Conservation (phyloP, 1,140 invertebrate genomes). For the Diploscapter pachys region DNA sequence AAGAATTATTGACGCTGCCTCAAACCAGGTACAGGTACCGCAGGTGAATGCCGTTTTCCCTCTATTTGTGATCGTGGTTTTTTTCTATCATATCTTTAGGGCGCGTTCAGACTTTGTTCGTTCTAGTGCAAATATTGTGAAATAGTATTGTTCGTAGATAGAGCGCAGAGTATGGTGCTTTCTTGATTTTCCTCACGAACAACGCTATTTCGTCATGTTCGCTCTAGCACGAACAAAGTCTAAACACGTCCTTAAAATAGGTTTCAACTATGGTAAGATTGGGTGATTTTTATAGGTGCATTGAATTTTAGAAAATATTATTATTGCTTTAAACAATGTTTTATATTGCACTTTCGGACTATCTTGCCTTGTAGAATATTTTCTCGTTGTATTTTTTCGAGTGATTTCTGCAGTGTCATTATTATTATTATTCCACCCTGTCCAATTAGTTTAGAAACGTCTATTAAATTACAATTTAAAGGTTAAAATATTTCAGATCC, state of each 20-base stretch:
- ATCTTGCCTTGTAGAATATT: background rate
- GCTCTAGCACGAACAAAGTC: too few relatives aligned
- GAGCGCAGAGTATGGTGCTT: too few relatives aligned
- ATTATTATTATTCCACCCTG: conserved; percentile 3
- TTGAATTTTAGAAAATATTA: background rate
- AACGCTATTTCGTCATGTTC: background rate
- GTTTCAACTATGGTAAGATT: background rate
- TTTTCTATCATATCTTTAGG: background rate
- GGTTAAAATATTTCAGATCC: conserved; percentile 14
- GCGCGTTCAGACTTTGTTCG: background rate
- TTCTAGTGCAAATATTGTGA: background rate
- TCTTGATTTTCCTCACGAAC: too few relatives aligned
- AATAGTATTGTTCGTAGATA: too few relatives aligned
- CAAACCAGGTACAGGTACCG: conserved; percentile 21
- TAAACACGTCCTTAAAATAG: too few relatives aligned
- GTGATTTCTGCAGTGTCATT: background rate
- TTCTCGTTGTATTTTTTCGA: background rate
- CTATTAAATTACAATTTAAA: background rate
- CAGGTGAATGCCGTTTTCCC: conserved; percentile 16
- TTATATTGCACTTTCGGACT: background rate
- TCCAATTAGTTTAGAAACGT: background rate
- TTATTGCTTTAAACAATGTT: background rate
- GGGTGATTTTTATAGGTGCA: background rate
- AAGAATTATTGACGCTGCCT: background rate
- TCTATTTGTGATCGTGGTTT: background rate